phyloP scores from a whole-genome alignment of 2,888 invertebrate genomes.

The Lycaena phlaeas region DNA sequence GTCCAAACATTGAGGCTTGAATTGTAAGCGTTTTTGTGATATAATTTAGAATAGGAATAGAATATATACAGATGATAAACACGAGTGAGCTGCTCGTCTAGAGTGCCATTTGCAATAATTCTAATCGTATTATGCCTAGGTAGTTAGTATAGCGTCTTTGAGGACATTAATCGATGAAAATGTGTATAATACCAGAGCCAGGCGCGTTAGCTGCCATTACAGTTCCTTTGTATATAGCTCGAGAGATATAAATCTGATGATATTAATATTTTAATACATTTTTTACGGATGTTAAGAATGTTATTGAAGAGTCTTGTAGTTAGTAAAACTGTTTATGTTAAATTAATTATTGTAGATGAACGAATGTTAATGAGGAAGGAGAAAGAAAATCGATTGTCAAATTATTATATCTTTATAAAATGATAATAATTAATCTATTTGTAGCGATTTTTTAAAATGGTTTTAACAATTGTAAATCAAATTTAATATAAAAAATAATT shows the following conservation, averaged over 20 bases:
- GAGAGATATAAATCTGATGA: constrained; percentile 58
- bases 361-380: neutral
- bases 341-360: neutral
- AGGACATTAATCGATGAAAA: constrained; percentile 46
- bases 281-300: constrained; percentile 37
- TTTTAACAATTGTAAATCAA: constrained; percentile 2
- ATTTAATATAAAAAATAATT: neutral
- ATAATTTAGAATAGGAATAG: constrained; percentile 59
- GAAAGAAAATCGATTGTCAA: neutral
- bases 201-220: constrained; percentile 21
- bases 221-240: constrained; percentile 37
- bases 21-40: constrained; percentile 67
- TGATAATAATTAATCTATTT: neutral
- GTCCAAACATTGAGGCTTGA: constrained; percentile 48
- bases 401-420: neutral
- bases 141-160: constrained; percentile 39
- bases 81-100: constrained; percentile 51
- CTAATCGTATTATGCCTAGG: constrained; percentile 10
- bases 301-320: constrained; percentile 42
- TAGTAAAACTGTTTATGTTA: constrained; percentile 24
- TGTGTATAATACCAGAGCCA: constrained; percentile 23
- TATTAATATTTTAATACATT: constrained; percentile 62
- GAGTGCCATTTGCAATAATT: constrained; percentile 60
- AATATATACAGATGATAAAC: constrained; percentile 26
- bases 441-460: neutral